phyloP scores from a whole-genome alignment of 2,113 vertebrate species.

The Prunella himalayana region DNA sequence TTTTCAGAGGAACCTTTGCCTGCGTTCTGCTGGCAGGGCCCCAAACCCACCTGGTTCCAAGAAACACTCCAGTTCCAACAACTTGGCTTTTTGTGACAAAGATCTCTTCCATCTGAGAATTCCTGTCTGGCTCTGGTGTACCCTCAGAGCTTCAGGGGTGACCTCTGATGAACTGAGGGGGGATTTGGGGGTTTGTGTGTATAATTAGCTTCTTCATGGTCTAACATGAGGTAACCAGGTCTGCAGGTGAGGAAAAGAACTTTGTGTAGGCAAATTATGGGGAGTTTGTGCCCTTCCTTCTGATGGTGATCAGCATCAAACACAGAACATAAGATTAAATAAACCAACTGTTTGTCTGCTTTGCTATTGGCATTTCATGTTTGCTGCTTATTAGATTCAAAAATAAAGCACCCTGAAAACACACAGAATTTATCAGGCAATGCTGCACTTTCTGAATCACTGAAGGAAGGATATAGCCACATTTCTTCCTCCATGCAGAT shows the following conservation, averaged over 20 bases:
- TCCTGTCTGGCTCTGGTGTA: neutral
- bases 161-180: neutral
- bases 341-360: neutral
- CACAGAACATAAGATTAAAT: neutral
- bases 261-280: neutral
- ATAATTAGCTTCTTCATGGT: neutral
- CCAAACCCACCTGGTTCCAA: neutral
- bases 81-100: neutral
- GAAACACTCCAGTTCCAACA: neutral
- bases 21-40: neutral
- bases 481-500: neutral
- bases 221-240: rapidly evolving
- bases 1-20: neutral
- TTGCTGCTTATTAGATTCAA: neutral
- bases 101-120: neutral
- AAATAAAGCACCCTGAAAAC: neutral
- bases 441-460: neutral
- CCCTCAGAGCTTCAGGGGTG: neutral
- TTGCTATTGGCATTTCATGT: neutral
- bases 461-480: neutral
- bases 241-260: neutral
- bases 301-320: neutral
- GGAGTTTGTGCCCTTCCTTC: neutral
- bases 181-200: neutral
- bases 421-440: neutral